Evolutionary conservation across 1,140 invertebrate species (phyloP).

Genomic region (Diorhabda elongata): DNA sequence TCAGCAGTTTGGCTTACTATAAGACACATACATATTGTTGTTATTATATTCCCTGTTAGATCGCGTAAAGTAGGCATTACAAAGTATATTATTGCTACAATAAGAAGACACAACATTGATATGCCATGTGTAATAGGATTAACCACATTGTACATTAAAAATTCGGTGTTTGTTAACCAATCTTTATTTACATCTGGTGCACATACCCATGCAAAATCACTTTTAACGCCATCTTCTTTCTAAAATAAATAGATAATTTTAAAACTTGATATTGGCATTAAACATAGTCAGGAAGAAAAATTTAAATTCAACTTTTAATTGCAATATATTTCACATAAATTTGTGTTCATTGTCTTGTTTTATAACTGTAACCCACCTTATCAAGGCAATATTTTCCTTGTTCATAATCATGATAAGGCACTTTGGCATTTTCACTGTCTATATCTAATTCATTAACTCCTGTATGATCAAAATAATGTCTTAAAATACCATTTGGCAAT

Average conservation of each 20-base stretch:
- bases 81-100: slow-evolving; percentile 76
- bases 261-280: background rate
- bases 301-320: too few relatives aligned
- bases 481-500: slow-evolving; percentile 62
- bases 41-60: slow-evolving; percentile 77
- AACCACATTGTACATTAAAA: slow-evolving; percentile 67
- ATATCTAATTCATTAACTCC: slow-evolving; percentile 50
- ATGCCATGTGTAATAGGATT: slow-evolving; percentile 72
- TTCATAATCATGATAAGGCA: slow-evolving; percentile 64
- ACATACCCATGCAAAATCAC: slow-evolving; percentile 70
- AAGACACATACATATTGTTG: slow-evolving; percentile 71
- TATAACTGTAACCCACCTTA: slow-evolving; percentile 52
- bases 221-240: slow-evolving; percentile 47
- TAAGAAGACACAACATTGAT: slow-evolving; percentile 64
- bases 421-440: slow-evolving; percentile 48
- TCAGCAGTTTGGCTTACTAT: slow-evolving; percentile 72
- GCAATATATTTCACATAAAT: background rate
- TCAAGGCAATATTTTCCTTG: slow-evolving; percentile 75
- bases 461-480: slow-evolving; percentile 59
- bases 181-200: slow-evolving; percentile 61
- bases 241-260: slow-evolving; percentile 24
- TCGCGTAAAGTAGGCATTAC: slow-evolving; percentile 77
- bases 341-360: background rate
- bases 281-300: too few relatives aligned
- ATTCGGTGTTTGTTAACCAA: slow-evolving; percentile 66